Base-by-base conservation (phyloP, 2,888 invertebrate genomes). In the Autographa pulchrina region DNA sequence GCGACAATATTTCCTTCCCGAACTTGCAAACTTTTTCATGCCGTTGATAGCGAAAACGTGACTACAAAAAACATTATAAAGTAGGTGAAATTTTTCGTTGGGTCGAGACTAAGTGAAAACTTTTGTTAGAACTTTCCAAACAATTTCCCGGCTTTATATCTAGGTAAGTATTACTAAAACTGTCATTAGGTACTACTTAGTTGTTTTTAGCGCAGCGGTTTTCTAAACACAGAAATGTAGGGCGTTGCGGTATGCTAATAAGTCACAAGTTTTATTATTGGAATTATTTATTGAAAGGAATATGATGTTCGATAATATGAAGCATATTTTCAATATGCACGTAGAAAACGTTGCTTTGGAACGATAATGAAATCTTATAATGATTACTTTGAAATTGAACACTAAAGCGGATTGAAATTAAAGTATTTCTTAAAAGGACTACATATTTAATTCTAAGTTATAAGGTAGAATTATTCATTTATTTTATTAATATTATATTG, bases 51-150 rank as follows among this genome's bases (percentile, higher is more conserved):
- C 72, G 64, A 31, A 70, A 77, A 75, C 77, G 75, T 81, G 69
- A 81, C 77, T 77, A 61, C 75, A 77, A 72, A 65, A 73, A 68
- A 69, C 70, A 74, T 75, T 75, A 75, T 69, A 75, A 81, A 74
- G 69, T 62, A 68, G 64, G 60, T 68, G 72, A 79, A 81, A 72
- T 72, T 69, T 75, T 56, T 75, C 69, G 66, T 68, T 64, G 54
- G 67, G 48, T 70, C 64, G 70, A 62, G 78, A 70, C 72, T 74
- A 79, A 82, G 78, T 82, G 70, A 72, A 82, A 82, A 79, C 70
- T 81, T 79, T 81, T 72, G 83, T 73, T 71, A 67, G 43, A 52
- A 63, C 62, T 67, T n/a, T 48, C 25, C n/a, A 60, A 65, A 73
- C 52, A 68, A 69, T 70, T 80, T 60, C 20, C 41, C 56, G 25